Evolutionary conservation across 2,113 vertebrate genomes (phyloP), one percentile per base, ranked within the genome.

Genomic region (Campylomormyrus tamandua): DNA sequence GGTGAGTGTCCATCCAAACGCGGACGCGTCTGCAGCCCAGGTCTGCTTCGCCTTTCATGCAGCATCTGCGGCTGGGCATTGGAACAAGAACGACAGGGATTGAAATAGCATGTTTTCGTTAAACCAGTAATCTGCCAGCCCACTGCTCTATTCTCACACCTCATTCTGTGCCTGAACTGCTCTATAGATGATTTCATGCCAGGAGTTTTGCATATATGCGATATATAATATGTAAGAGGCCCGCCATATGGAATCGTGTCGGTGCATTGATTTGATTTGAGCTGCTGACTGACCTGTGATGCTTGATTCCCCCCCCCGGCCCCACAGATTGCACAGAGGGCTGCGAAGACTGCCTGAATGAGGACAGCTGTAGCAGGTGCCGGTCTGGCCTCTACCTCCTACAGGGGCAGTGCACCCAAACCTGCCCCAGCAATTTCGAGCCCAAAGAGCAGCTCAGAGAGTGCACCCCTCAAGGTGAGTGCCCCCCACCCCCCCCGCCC

Each of bases 291-390:
- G n/a, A 53, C 49, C 49, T 3, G 11, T 87, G n/a, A 87, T 21
- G 15, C 3, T 39, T 50, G 10, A 21, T 8, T 39, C 17, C 31
- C 1, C 15, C 1, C 83, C 39, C 21, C 39, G 94, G 45, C 93
- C 0, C 94, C 95, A 91, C 96, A 99, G 98, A 95, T 93, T 99
- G 98, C 93, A 97, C 97, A 95, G 96, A 95, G 93, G 98, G 99
- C 91, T 99, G 98, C 94, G 98, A 98, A 90, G 96, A 94, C 74
- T 99, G 98, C 93, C 96, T 96, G 95, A 98, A 96, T 96, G 97
- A 95, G 94, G 98, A 98, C 93, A 97, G 96, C 91, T 99, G 98
- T 92, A 97, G 96, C 56, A 97, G 96, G 84, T 99, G 98, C 96
- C 97, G 95, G 95, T 95, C 95, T 89, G 97, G 97, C 90, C 97